phyloP scores from a whole-genome alignment of 37 sponge, comb jelly and placozoan species.

The Axinella damicornis region DNA sequence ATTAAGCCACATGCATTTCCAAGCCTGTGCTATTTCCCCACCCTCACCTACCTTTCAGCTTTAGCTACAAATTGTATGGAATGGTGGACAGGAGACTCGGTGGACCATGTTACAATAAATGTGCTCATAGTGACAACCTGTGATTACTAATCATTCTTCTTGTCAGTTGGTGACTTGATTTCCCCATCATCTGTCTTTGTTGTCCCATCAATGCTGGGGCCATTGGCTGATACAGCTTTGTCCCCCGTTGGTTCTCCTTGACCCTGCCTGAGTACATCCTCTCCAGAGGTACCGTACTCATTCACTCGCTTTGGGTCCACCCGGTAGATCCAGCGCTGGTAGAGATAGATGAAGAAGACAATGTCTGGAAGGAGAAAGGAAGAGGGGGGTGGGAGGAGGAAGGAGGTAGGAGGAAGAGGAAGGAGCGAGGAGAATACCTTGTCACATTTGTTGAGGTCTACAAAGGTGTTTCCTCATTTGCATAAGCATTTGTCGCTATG shows the following conservation, averaged over 20 bases:
- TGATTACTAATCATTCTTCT: conserved; percentile 20
- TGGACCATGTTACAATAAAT: too few relatives aligned
- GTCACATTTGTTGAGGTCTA: not conserved
- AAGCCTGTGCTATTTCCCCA: too few relatives aligned
- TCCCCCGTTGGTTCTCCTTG: not conserved
- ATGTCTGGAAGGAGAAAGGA: conserved; percentile 83
- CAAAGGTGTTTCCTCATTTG: too few relatives aligned
- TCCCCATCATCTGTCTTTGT: not conserved
- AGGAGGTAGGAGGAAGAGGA: too few relatives aligned
- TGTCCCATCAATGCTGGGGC: not conserved
- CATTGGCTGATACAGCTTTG: not conserved
- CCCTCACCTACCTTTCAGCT: too few relatives aligned
- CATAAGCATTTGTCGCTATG: too few relatives aligned
- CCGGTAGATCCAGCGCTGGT: conserved; percentile 97
- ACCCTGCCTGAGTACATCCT: conserved; percentile 23
- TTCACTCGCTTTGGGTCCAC: conserved; percentile 96
- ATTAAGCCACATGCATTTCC: too few relatives aligned
- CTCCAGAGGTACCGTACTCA: conserved; percentile 95
- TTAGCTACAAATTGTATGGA: too few relatives aligned
- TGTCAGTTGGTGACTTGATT: not conserved
- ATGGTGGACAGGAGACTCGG: too few relatives aligned
- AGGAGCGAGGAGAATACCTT: not conserved
- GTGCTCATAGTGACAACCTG: too few relatives aligned
- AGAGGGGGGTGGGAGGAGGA: conserved; percentile 89
- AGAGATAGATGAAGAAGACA: conserved; percentile 97